Base-by-base conservation (phyloP, 2,797 vertebrate species). In the Vespertilio murinus region DNA sequence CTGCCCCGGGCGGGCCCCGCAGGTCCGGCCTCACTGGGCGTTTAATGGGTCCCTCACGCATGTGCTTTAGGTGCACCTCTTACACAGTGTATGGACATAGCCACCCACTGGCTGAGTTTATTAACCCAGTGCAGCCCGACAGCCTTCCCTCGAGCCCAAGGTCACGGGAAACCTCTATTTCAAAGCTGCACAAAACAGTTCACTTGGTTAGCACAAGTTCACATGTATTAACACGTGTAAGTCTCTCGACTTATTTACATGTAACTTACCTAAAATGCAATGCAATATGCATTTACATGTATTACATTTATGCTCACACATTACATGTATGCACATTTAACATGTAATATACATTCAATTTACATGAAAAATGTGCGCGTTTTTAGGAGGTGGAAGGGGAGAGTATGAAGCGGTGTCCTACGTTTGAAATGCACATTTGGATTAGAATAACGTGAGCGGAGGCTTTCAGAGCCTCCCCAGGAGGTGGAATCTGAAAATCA, bases 161-260 rank as follows among this genome's bases (percentile, higher is more conserved):
- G 23, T 93, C 71, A 18, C 81, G 6, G n/a, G 71, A n/a, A 64
- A 83, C 61, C 69, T 82, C 77, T 47, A 54, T 82, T 95, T 74
- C n/a, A 91, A 52, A 28, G 77, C 49, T 70, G 38, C 42, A 56
- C 11, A 20, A 42, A 65, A 54, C 3, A 16, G 74, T 87, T 69
- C 49, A 49, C 59, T 87, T 90, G 25, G 16, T 59, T 70, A 54
- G 9, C 17, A 30, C 16, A 88, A 85, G 28, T 88, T 87, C 11
- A 69, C 33, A 78, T 56, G 13, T 73, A 20, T 42, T 92, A 52
- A 95, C 90, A 70, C 28, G 25, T 82, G 5, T 47, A 87, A n/a
- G 18, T 56, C 90, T 83, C 80, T 38, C 56, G 70, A 71, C 30
- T 35, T 93, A 90, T 88, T 88, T 77, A 75, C 23, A 38, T 23